A percentile compares a stretch with the other conserved stretches of the same genome.
These are phyloP conservation scores for Trigoniulus corallinus DNA, from an alignment of 1,140 invertebrate species.

Conservation along the genomic window DNA sequence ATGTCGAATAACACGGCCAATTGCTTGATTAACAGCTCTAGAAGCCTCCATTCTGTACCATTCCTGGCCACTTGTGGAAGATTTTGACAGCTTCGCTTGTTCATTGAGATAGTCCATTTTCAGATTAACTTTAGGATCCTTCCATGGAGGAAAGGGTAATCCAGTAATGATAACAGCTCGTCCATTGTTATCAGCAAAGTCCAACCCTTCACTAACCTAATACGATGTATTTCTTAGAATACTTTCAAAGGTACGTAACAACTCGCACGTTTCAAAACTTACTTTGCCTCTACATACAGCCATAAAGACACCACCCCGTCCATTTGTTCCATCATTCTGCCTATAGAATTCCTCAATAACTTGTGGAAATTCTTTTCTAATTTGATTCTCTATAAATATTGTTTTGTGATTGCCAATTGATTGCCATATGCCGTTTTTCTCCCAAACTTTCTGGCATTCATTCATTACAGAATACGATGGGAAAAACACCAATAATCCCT, in stretches of 20 bases:
- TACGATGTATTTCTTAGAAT: neutral
- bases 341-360: slow-evolving; percentile 73
- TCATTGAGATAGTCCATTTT: slow-evolving; percentile 83
- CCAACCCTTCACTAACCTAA: slow-evolving; percentile 76
- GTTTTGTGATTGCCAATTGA: slow-evolving; percentile 53
- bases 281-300: slow-evolving; percentile 94
- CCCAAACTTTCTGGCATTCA: slow-evolving; percentile 62
- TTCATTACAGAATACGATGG: slow-evolving; percentile 87
- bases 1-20: slow-evolving; percentile 90
- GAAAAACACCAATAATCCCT: slow-evolving; percentile 91
- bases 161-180: slow-evolving; percentile 92
- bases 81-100: slow-evolving; percentile 13
- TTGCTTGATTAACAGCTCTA: slow-evolving; percentile 93
- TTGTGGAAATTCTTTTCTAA: slow-evolving; percentile 54
- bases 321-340: slow-evolving; percentile 47
- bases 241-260: too few species aligned
- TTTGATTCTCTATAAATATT: slow-evolving; percentile 71
- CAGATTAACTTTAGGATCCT: slow-evolving; percentile 75
- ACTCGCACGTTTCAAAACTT: slow-evolving; percentile 1
- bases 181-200: slow-evolving; percentile 91
- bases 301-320: slow-evolving; percentile 71
- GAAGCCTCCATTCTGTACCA: slow-evolving; percentile 93
- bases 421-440: slow-evolving; percentile 61
- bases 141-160: slow-evolving; percentile 81
- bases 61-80: slow-evolving; percentile 46